Evolutionary conservation across 37 sponge, comb jelly and placozoan genomes (phyloP), one percentile per base, ranked within the genome.

Genomic region (Hexactinellida sp.): DNA sequence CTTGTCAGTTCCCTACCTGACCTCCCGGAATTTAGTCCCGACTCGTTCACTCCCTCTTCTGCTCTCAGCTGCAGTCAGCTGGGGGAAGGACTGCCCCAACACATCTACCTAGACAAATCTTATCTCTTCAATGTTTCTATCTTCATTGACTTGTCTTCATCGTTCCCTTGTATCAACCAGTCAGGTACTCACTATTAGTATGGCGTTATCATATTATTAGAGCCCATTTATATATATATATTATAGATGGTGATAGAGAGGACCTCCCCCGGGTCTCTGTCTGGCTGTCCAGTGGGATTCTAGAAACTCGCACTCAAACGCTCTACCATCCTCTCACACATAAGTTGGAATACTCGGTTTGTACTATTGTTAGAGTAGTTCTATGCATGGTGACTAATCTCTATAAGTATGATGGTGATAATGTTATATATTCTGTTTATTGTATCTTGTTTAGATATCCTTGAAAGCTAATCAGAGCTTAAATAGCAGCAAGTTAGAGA

Each of bases 81-180:
- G 25, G 30, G 28, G 3, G 76, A 63, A 1, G 76, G 76, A 63
- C 76, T 63, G 5, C 76, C 76, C 19, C 30, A 10, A 7, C 30
- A 63, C 76, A 32, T 63, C 76, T 63, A 63, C 30, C 34, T 63
- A 10, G 76, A 63, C 76, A 63, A 63, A 63, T 63, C 76, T n/a
- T 63, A 23, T n/a, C 28, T 7, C 3, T 63, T 63, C 76, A 63
- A 63, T n/a, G 13, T 63, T 21, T 63, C 76, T 63, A 7, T 63
- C 3, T 7, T 63, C 76, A 25, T 63, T 23, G 1, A 63, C 13
- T 23, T 63, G 3, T 1, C 3, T 23, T 1, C 76, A 21, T 63
- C 25, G 3, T 63, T 63, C 76, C 34, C 76, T 32, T 63, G 76
- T 41, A 5, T 41, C 47, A 41, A 5, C 13, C 47, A 41, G 13